Percentiles rank a stretch among this genome's conserved stretches.
Evolutionary conservation across 2,888 invertebrate species (phyloP).

Genomic region (Neelides folsomi): DNA sequence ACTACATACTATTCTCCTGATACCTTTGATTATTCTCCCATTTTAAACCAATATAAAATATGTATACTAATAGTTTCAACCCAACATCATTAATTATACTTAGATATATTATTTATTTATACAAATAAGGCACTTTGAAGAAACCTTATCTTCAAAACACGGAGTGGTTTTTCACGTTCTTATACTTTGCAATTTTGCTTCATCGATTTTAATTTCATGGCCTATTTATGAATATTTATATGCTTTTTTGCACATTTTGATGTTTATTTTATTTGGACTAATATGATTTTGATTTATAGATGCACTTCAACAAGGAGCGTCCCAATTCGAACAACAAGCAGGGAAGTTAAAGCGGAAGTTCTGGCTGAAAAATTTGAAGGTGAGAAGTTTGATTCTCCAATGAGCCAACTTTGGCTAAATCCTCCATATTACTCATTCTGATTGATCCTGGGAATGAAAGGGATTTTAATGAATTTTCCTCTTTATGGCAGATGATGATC

Average conservation of each 20-base stretch:
- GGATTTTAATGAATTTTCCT: background rate
- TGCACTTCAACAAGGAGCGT: conserved; percentile 83
- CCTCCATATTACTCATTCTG: background rate
- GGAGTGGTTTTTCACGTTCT: conserved; percentile 10
- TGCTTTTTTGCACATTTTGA: background rate
- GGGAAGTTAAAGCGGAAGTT: conserved; percentile 93
- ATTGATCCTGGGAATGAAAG: background rate
- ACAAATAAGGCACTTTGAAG: background rate
- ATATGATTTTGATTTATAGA: conserved; percentile 44
- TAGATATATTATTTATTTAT: too few relatives aligned
- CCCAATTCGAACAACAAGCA: conserved; percentile 92
- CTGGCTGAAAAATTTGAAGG: conserved; percentile 95
- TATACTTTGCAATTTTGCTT: conserved; percentile 5
- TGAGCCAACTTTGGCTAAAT: too few relatives aligned
- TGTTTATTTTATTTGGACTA: background rate
- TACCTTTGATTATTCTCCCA: background rate
- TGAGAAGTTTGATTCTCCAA: conserved; percentile 34
- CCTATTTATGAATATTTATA: too few relatives aligned
- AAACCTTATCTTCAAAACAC: background rate
- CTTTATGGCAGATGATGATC: conserved; percentile 37
- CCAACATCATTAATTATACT: too few relatives aligned
- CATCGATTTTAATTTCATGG: background rate
- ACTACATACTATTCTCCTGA: background rate
- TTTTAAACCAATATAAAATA: background rate
- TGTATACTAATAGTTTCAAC: background rate